Base-by-base conservation (phyloP, 2,888 invertebrate genomes). In the Andrena hattorfiana region DNA sequence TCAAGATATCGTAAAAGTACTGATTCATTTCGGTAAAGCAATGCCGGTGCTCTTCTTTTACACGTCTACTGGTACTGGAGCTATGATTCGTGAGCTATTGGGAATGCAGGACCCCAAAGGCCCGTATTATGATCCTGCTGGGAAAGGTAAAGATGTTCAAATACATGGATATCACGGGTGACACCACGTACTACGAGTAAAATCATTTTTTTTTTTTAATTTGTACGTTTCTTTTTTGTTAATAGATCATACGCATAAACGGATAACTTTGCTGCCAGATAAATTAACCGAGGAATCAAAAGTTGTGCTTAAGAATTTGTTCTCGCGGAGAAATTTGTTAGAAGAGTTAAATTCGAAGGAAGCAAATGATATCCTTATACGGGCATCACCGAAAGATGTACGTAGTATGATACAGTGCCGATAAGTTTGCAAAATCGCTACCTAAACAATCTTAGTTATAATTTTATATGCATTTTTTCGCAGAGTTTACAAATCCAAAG, bases 41-140 rank as follows among this genome's bases (percentile, higher is more conserved):
- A 94, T 97, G 93, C 97, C 97, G 6, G 97, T 98, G 1, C 94
- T 98, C 86, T 98, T 98, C 94, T 95, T 98, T 88, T 97, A 97
- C 90, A 96, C 97, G 20, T 95, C 96, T 87, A 96, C 96, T 72
- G 95, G 94, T 63, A 96, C 96, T 92, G 98, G 97, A 20, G 94
- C 94, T 32, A 96, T 95, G 88, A 96, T 98, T 73, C 95, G 98
- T 72, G 95, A 96, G 88, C 94, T 95, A 35, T 94, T 98, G 54
- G 96, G 97, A 70, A 97, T 98, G 97, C 94, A 94, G 67, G 95
- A 96, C 89, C 91, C 94, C 30, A 93, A 93, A 81, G 94, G 94
- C 10, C 93, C 92, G 23, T 95, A 94, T 87, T 96, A 95, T 70
- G 95, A 95, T 92, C 95, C 95, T 6, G 92, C 93, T 77, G 94